Evolutionary conservation across 2,797 vertebrate species (phyloP).

Genomic region (Mus caroli): DNA sequence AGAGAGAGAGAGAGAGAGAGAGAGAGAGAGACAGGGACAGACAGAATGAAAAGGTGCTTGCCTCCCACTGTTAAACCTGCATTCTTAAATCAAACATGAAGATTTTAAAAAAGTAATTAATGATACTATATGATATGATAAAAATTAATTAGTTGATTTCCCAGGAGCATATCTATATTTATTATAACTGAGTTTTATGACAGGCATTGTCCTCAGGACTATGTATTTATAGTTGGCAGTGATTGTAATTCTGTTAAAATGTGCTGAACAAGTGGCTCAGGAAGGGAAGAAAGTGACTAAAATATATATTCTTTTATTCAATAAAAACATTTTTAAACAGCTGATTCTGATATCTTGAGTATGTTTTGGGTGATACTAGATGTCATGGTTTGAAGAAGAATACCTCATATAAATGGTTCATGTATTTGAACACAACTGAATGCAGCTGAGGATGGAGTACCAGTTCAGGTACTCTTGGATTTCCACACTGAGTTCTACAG

Average conservation of each 20-base stretch:
- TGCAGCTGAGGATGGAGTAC: neutral
- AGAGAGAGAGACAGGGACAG: accelerated
- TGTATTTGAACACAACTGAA: neutral
- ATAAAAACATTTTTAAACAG: neutral
- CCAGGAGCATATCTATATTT: neutral
- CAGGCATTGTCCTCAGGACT: too few relatives aligned
- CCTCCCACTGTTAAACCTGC: neutral
- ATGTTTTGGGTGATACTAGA: neutral
- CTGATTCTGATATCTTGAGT: neutral
- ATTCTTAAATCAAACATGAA: neutral
- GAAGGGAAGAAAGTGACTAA: neutral
- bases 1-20: too few relatives aligned
- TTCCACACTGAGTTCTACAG: neutral
- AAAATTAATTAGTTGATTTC: neutral
- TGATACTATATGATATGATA: neutral
- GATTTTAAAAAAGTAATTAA: neutral
- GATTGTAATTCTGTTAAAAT: neutral
- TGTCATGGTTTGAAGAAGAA: neutral
- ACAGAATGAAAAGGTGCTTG: neutral
- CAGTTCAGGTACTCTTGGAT: neutral
- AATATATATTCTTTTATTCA: neutral
- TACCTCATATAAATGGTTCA: too few relatives aligned
- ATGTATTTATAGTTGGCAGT: neutral
- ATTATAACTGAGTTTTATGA: neutral
- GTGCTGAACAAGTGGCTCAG: neutral